A percentile compares a stretch with the other conserved stretches of the same genome.
These are phyloP conservation scores for Orthonychiurus folsomi DNA, from an alignment of 2,888 invertebrate genomes.

Conservation along the genomic window DNA sequence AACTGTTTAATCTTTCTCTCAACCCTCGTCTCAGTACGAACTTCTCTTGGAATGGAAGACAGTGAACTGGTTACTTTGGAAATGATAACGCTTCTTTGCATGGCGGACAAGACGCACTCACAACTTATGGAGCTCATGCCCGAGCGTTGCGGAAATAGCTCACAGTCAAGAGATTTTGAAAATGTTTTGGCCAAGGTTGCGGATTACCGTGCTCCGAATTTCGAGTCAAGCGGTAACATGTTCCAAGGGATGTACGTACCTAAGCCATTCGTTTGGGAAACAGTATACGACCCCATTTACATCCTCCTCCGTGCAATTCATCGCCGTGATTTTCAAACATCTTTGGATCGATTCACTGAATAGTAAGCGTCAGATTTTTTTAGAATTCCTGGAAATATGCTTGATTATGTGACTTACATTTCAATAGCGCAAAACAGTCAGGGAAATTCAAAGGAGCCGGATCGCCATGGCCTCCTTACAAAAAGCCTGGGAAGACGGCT, in stretches of 20 bases:
- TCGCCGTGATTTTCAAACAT: constrained; percentile 82
- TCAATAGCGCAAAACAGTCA: constrained; percentile 51
- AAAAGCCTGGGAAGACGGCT: constrained; percentile 58
- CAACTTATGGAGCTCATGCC: constrained; percentile 93
- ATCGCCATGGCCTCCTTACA: constrained; percentile 72
- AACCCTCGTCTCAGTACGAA: constrained; percentile 75
- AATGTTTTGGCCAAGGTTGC: constrained; percentile 53
- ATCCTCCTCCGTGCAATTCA: constrained; percentile 83
- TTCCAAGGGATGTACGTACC: constrained; percentile 79
- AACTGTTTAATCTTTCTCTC: constrained; percentile 84
- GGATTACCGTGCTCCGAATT: constrained; percentile 77
- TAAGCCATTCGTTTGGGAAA: constrained; percentile 79
- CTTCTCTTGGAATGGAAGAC: constrained; percentile 66
- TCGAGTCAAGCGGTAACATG: constrained; percentile 64
- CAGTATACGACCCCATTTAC: constrained; percentile 87
- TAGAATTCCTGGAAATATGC: background rate
- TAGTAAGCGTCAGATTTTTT: constrained; percentile 54
- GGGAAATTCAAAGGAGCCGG: constrained; percentile 52
- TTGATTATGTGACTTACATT: background rate
- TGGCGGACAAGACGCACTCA: constrained; percentile 90
- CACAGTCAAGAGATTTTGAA: constrained; percentile 75
- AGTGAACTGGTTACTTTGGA: constrained; percentile 67
- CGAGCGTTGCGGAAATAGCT: constrained; percentile 78
- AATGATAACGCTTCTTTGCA: constrained; percentile 85
- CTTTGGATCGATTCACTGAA: constrained; percentile 84